Evolutionary conservation across 2,113 vertebrate genomes (phyloP).

Genomic region (Promerops cafer): DNA sequence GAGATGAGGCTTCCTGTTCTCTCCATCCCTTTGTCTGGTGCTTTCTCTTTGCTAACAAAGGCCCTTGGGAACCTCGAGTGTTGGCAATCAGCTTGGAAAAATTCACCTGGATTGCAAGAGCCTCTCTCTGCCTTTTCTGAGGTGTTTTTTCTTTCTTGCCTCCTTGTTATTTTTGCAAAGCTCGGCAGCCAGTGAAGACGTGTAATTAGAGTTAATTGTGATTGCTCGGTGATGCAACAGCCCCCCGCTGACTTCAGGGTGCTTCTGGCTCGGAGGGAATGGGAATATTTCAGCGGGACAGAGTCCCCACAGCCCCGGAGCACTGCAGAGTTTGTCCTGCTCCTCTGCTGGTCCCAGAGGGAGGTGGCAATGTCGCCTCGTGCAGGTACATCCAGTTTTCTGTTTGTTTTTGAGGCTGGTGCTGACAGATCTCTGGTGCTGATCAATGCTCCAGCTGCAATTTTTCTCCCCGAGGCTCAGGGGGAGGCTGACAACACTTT

Average conservation of each 20-base stretch:
- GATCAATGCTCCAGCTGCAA: not conserved
- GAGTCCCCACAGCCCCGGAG: not conserved
- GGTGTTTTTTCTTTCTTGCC: not conserved
- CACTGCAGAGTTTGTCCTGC: not conserved
- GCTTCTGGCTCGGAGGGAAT: not conserved
- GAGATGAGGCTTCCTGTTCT: not conserved
- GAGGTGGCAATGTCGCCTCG: not conserved
- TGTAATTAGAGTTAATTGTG: not conserved
- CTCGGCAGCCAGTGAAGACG: not conserved
- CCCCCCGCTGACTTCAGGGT: not conserved
- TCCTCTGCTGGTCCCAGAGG: not conserved
- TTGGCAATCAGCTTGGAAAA: constrained; percentile 7
- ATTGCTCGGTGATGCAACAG: not conserved
- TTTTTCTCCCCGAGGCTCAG: not conserved
- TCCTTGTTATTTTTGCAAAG: not conserved
- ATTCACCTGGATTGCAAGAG: constrained; percentile 25
- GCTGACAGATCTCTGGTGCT: not conserved
- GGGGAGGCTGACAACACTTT: not conserved
- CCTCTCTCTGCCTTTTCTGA: not conserved
- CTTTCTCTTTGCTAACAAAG: not conserved
- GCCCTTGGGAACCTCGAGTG: not conserved
- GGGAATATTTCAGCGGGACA: not conserved
- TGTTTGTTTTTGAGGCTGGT: not conserved
- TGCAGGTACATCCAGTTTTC: not conserved
- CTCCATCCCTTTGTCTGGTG: not conserved